Evolutionary conservation across 2,797 vertebrate species (phyloP), one percentile per base, ranked within the genome.

Genomic region (Aldrovandia affinis): DNA sequence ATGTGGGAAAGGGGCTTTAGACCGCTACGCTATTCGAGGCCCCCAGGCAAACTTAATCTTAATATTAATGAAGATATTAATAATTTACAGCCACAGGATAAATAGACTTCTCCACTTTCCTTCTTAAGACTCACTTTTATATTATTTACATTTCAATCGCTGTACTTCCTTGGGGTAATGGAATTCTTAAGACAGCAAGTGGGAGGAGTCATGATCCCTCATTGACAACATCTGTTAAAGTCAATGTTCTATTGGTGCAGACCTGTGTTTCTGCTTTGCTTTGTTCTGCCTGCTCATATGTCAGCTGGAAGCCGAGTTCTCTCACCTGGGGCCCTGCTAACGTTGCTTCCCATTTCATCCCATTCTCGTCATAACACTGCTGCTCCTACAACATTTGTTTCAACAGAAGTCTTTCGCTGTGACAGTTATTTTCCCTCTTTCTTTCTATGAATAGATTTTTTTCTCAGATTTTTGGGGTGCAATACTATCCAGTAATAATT

Each of bases 121-220:
- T 88, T 89, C 86, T 88, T 85, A 93, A 90, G 87, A 82, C 81
- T 89, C 87, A 88, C 91, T 50, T 89, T 92, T 90, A 90, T 88
- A 81, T 80, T 90, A 94, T 94, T 95, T 94, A 91, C 93, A 94
- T 94, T 94, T 95, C 92, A 94, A 93, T 94, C 91, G 90, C 70
- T 4, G 39, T 39, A 14, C 14, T 59, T 84, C 88, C 92, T 90
- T 89, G 86, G 87, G 90, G 89, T 91, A 89, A 84, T 81, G 87
- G 86, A 47, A 88, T 87, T 86, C 87, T 57, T 50, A 86, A 89
- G 86, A 89, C 86, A 87, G 54, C 3, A 88, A 85, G 87, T 91
- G 88, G 93, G 94, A 89, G 92, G 93, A 95, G 91, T 86, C 89
- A 84, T 78, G 87, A 86, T 90, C 88, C 83, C 80, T 85, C 75